Percentiles rank a stretch among this genome's conserved stretches.
Conservation (phyloP, 2,888 invertebrate species). For the Aricia artaxerxes region DNA sequence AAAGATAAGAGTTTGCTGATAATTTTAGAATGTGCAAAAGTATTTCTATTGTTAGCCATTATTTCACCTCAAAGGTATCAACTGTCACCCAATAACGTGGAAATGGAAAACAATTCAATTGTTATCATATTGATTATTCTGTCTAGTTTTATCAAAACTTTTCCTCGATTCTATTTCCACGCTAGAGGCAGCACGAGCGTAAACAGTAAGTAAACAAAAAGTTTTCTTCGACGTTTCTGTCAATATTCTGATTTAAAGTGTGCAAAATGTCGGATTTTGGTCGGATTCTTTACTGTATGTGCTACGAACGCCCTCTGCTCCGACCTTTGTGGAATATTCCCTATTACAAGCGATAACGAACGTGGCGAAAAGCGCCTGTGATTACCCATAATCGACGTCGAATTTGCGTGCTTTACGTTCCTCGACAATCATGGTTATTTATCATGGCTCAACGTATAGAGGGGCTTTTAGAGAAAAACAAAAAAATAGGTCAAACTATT, state of each 20-base stretch:
- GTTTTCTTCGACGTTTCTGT: too few relatives aligned
- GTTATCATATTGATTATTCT: too few relatives aligned
- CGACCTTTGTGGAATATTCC: too few relatives aligned
- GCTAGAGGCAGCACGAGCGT: too few relatives aligned
- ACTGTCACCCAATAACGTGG: neutral
- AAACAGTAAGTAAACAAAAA: too few relatives aligned
- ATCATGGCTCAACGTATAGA: neutral
- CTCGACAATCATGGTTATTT: neutral
- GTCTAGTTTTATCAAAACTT: too few relatives aligned
- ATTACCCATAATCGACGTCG: too few relatives aligned
- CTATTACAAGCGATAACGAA: too few relatives aligned
- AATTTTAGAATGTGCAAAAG: constrained; percentile 12
- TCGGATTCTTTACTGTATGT: neutral
- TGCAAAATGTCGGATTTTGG: neutral
- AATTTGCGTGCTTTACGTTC: neutral
- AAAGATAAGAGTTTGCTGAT: constrained; percentile 10
- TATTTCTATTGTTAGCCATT: neutral
- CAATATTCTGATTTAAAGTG: too few relatives aligned
- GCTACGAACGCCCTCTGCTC: too few relatives aligned
- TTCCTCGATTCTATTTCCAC: too few relatives aligned
- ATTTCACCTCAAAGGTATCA: neutral
- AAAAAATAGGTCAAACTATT: neutral
- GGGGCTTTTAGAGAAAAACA: neutral
- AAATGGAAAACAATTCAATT: neutral
- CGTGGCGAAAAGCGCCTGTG: too few relatives aligned